A percentile compares a stretch with the other conserved stretches of the same genome.
Conservation (phyloP, 1,140 invertebrate genomes). For the Pararge aegeria region DNA sequence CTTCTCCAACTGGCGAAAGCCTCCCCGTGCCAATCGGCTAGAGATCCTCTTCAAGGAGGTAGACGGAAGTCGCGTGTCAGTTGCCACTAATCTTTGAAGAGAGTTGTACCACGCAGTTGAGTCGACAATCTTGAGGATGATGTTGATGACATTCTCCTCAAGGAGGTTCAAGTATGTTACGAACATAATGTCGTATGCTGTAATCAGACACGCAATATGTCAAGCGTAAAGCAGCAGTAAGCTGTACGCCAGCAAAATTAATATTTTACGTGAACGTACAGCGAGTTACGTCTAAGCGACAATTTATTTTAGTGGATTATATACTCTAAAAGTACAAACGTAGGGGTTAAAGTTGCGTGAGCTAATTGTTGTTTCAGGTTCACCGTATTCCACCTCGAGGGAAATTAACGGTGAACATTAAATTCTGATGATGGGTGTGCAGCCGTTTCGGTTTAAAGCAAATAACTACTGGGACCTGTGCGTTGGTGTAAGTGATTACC, state of each 20-base stretch:
- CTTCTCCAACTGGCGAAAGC: no score
- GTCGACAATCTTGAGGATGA: no score
- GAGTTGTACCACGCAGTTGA: no score
- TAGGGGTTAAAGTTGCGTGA: not conserved
- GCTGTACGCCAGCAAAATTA: slow-evolving; percentile 1
- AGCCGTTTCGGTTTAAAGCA: slow-evolving; percentile 11
- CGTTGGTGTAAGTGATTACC: slow-evolving; percentile 9
- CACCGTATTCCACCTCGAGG: slow-evolving; percentile 7
- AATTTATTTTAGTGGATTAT: not conserved
- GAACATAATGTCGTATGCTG: not conserved
- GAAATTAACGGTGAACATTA: slow-evolving; percentile 13
- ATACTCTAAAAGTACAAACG: not conserved
- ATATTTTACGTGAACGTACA: slow-evolving; percentile 9
- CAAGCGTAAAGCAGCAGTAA: slow-evolving; percentile 5
- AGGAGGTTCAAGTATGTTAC: no score
- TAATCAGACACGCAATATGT: not conserved
- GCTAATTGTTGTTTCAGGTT: not conserved
- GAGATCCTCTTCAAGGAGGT: no score
- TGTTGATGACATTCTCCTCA: no score
- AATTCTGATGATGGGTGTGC: slow-evolving; percentile 15
- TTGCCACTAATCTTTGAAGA: no score
- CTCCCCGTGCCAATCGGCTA: no score
- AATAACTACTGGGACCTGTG: slow-evolving; percentile 6
- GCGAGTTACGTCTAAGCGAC: not conserved
- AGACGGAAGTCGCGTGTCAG: no score